phyloP scores from a whole-genome alignment of 1,140 invertebrate species.

The Venturia canescens region DNA sequence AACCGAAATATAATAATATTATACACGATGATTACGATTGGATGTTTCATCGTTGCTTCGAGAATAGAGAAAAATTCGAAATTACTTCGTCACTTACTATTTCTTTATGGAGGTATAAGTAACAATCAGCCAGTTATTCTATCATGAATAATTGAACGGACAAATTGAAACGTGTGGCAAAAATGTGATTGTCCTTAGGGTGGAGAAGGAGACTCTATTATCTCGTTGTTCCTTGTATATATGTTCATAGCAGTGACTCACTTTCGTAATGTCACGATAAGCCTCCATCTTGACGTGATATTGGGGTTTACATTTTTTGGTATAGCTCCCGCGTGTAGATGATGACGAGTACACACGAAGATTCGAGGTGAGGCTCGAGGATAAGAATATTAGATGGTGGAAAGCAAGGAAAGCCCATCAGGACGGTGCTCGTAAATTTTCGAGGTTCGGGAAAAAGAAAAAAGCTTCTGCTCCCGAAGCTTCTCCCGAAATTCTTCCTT shows the following conservation, averaged over 20 bases:
- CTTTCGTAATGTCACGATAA: not conserved
- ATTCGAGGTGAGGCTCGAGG: constrained; percentile 56
- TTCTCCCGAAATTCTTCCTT: constrained; percentile 17
- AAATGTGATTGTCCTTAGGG: too few species aligned
- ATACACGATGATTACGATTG: too few species aligned
- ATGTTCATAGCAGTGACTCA: not conserved
- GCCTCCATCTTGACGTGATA: not conserved
- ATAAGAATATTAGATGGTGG: constrained; percentile 71
- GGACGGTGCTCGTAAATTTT: constrained; percentile 69
- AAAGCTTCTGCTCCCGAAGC: constrained; percentile 63
- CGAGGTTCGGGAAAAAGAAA: constrained; percentile 50
- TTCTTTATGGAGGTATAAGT: too few species aligned
- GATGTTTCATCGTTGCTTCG: too few species aligned
- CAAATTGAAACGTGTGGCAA: too few species aligned
- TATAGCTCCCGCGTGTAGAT: not conserved
- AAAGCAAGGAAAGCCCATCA: constrained; percentile 73
- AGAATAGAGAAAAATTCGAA: too few species aligned
- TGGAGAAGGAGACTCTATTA: not conserved
- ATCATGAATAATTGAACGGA: too few species aligned
- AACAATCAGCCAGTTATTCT: too few species aligned
- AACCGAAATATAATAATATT: too few species aligned
- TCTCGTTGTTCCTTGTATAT: not conserved
- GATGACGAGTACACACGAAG: not conserved
- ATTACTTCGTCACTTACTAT: too few species aligned
- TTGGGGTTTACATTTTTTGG: not conserved